Base-by-base conservation (phyloP, 2,113 vertebrate genomes). In the Paedocypris sp. region DNA sequence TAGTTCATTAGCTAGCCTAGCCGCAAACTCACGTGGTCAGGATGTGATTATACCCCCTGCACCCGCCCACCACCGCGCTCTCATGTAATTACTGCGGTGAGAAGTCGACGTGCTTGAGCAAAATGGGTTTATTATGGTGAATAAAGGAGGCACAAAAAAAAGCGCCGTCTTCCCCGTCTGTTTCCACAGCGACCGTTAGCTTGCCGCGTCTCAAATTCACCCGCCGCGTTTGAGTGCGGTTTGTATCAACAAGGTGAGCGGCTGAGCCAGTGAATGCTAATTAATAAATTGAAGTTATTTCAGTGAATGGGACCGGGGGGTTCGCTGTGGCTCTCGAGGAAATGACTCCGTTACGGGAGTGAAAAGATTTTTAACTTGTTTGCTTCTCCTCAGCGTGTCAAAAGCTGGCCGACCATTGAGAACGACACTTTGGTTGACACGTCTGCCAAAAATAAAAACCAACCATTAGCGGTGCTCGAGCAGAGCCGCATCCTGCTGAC, bases 241-340 rank as follows among this genome's bases (percentile, higher is more conserved):
- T 5, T 29, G 22, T n/a, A 48, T 53, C 38, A 64, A 39, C 42
- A 58, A 58, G 16, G 32, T 20, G 42, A 28, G 15, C n/a, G 19
- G n/a, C 23, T 67, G 65, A 67, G 49, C 49, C 39, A 1, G 19
- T 15, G 26, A 33, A 18, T 52, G 45, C 42, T 63, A 42, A 67
- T 73, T 71, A 78, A 67, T 61, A 72, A 56, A 71, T 69, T 66
- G 64, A 68, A 70, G 39, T 62, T 38, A 60, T 65, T 23, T 23
- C 52, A 31, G 58, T 53, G 12, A 15, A 39, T 51, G 5, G 26
- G 45, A 26, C 15, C 32, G 60, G 23, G 20, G 35, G 23, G 13
- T n/a, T 19, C 15, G 8, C 58, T 19, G 6, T 16, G 35, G 18
- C 28, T 25, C 47, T 35, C 29, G 15, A 23, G 29, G 50, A 61